These are phyloP conservation scores for Lepidurus couesii DNA, from an alignment of 1,140 invertebrate species.

Conservation along the genomic window DNA sequence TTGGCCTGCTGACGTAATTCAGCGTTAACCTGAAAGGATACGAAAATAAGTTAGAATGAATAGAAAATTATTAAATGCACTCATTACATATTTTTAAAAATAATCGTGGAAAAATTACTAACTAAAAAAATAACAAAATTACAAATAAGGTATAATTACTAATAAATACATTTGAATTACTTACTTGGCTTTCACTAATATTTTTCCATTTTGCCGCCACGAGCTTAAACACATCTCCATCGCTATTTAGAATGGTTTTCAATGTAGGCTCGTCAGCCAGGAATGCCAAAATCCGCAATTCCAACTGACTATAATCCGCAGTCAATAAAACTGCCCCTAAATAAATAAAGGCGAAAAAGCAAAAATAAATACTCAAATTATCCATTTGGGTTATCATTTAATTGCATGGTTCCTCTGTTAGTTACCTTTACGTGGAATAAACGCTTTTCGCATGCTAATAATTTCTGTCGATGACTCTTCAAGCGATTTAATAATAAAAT, in stretches of 20 bases:
- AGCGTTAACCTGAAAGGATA: constrained; percentile 56
- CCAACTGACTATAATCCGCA: constrained; percentile 93
- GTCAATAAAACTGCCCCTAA: constrained; percentile 60
- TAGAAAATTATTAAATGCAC: no score
- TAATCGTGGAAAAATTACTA: no score
- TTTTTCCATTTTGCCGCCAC: constrained; percentile 78
- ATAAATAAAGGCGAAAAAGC: constrained; percentile 27
- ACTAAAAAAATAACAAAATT: no score
- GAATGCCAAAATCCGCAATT: constrained; percentile 87
- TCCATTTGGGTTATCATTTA: no score
- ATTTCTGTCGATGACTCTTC: not conserved
- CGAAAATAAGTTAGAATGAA: not conserved
- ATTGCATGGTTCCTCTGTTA: no score
- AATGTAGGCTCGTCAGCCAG: constrained; percentile 68
- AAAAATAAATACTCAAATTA: constrained; percentile 38
- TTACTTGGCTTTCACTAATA: constrained; percentile 20
- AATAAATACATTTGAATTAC: not conserved
- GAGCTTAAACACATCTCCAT: constrained; percentile 75
- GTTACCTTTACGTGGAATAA: constrained; percentile 55
- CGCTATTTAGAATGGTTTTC: constrained; percentile 51
- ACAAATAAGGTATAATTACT: no score
- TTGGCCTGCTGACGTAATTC: constrained; percentile 78
- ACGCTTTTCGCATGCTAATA: constrained; percentile 55
- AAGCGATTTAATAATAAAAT: constrained; percentile 57
- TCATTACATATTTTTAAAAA: no score